phyloP scores from a whole-genome alignment of 1,140 invertebrate genomes.

The Lepidurus couesii region DNA sequence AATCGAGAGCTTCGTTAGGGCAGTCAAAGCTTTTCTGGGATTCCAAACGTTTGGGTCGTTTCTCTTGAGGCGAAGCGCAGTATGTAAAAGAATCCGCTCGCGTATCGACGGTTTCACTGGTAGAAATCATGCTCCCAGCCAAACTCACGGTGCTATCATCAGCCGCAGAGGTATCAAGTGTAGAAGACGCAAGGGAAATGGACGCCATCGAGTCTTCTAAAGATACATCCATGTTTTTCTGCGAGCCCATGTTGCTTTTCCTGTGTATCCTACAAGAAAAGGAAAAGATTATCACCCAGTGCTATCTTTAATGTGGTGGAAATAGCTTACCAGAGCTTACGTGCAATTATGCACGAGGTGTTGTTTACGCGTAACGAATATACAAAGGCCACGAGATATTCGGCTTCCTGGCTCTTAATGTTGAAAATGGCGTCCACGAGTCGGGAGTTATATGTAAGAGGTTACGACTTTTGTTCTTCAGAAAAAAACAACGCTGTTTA shows the following conservation, averaged over 20 bases:
- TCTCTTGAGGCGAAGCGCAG: background rate
- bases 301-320: background rate
- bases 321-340: slow-evolving; percentile 19
- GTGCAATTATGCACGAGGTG: background rate
- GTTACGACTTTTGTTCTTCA: too few relatives aligned
- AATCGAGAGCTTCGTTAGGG: background rate
- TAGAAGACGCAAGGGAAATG: background rate
- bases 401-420: background rate
- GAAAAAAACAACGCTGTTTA: too few relatives aligned
- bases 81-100: background rate
- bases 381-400: background rate
- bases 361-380: background rate
- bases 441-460: background rate
- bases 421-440: background rate
- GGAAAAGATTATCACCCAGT: background rate
- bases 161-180: background rate
- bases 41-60: background rate
- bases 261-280: background rate
- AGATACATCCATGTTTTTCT: background rate
- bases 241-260: background rate
- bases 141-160: background rate
- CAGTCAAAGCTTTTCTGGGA: background rate
- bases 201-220: slow-evolving; percentile 7
- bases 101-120: background rate
- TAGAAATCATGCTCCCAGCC: background rate